A percentile compares a stretch with the other conserved stretches of the same genome.
phyloP scores from a whole-genome alignment of 2,797 vertebrate genomes.

The Rhinichthys osculus region DNA sequence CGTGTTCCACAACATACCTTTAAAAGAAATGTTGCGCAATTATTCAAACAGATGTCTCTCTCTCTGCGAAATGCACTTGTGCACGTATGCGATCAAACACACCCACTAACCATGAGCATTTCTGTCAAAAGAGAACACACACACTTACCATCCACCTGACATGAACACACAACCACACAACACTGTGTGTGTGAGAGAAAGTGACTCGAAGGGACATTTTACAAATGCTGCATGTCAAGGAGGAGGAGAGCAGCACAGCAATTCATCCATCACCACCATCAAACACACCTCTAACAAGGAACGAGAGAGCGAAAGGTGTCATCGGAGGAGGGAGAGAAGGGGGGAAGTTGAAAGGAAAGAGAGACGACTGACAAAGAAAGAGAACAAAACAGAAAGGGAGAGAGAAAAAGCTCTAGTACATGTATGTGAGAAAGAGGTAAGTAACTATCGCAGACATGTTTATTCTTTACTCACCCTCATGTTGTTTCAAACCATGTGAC shows the following conservation, averaged over 20 bases:
- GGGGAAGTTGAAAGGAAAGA: slow-evolving; percentile 36
- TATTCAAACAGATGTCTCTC: slow-evolving; percentile 33
- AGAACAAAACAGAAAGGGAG: background rate
- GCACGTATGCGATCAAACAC: slow-evolving; percentile 10
- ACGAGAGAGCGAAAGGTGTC: slow-evolving; percentile 65
- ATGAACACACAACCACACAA: slow-evolving; percentile 29
- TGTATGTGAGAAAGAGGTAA: slow-evolving; percentile 41
- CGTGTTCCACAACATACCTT: background rate
- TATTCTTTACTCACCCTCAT: background rate
- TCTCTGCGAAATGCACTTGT: slow-evolving; percentile 21
- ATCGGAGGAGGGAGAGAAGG: slow-evolving; percentile 54
- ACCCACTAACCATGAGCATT: slow-evolving; percentile 26
- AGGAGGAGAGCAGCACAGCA: slow-evolving; percentile 93
- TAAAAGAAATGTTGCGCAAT: slow-evolving; percentile 15
- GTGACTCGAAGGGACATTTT: slow-evolving; percentile 86
- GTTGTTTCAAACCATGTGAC: background rate
- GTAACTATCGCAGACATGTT: background rate
- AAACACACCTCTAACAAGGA: slow-evolving; percentile 85
- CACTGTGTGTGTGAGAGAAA: slow-evolving; percentile 15
- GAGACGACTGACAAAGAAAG: background rate
- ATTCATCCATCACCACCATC: slow-evolving; percentile 94
- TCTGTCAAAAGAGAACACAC: slow-evolving; percentile 27
- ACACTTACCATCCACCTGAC: slow-evolving; percentile 31
- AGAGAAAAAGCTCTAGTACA: background rate
- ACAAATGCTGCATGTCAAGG: slow-evolving; percentile 96